Percentiles rank a stretch among this genome's conserved stretches.
Conservation (phyloP, 2,113 vertebrate species). For the Orycteropus afer region DNA sequence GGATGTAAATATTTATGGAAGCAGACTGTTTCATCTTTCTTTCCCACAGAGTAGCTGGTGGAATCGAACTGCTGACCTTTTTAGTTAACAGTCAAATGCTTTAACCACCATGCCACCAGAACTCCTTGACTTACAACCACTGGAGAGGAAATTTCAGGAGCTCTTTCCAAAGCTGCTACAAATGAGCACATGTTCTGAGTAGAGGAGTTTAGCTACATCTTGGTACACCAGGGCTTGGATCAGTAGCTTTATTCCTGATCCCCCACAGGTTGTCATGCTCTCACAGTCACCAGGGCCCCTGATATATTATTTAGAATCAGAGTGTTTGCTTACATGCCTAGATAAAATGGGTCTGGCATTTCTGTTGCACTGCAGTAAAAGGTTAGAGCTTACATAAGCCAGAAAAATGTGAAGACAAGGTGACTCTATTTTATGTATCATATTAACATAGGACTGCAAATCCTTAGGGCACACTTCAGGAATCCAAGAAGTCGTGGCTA, state of each 20-base stretch:
- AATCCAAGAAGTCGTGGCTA: constrained; percentile 37
- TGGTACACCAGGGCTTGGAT: constrained; percentile 5
- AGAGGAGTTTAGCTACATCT: not conserved
- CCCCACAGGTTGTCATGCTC: not conserved
- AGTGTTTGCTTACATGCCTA: constrained; percentile 72
- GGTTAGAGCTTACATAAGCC: constrained; percentile 79
- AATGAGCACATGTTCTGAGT: not conserved
- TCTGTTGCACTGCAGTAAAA: constrained; percentile 81
- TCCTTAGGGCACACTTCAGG: constrained; percentile 46
- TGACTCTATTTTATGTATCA: constrained; percentile 77
- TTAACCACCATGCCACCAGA: no score
- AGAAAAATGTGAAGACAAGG: constrained; percentile 81
- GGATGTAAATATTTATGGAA: no score
- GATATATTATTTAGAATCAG: constrained; percentile 36
- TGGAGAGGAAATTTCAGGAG: constrained; percentile 3
- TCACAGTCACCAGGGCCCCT: constrained; percentile 27
- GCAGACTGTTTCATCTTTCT: no score
- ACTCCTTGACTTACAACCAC: not conserved
- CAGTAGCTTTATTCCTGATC: constrained; percentile 6
- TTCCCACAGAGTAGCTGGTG: no score
- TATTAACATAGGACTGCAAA: constrained; percentile 78
- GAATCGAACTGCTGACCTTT: no score
- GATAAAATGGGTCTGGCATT: constrained; percentile 74
- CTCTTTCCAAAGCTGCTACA: constrained; percentile 11
- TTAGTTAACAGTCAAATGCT: no score